A percentile compares a stretch with the other conserved stretches of the same genome.
phyloP scores from a whole-genome alignment of 1,140 invertebrate species.

The Metopolophium dirhodum region DNA sequence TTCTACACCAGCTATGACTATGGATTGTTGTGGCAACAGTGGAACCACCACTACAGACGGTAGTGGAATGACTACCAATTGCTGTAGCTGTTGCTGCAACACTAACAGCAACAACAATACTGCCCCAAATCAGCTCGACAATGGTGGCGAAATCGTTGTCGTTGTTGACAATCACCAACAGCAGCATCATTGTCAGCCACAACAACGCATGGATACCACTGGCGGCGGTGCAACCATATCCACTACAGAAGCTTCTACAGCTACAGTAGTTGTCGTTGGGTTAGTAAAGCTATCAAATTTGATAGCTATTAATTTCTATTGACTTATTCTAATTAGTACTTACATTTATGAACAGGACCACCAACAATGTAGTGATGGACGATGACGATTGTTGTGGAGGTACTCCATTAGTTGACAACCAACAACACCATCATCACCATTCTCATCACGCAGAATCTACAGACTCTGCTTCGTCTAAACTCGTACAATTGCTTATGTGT shows the following conservation, averaged over 20 bases:
- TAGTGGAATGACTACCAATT: too few relatives aligned
- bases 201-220: neutral
- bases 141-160: neutral
- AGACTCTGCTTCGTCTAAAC: neutral
- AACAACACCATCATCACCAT: neutral
- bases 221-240: neutral
- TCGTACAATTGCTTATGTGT: conserved; percentile 77
- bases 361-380: neutral
- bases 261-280: neutral
- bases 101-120: neutral
- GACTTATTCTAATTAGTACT: neutral
- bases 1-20: neutral
- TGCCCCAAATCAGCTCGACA: neutral
- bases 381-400: neutral
- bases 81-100: neutral
- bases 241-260: neutral
- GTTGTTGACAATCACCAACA: neutral
- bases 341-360: neutral
- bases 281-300: neutral
- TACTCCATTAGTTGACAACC: neutral
- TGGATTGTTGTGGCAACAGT: neutral
- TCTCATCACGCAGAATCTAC: neutral
- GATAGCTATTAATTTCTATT: too few relatives aligned
- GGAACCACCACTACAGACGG: neutral
- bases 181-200: neutral